Evolutionary conservation across 2,797 vertebrate species (phyloP).

Genomic region (Thaleichthys pacificus): DNA sequence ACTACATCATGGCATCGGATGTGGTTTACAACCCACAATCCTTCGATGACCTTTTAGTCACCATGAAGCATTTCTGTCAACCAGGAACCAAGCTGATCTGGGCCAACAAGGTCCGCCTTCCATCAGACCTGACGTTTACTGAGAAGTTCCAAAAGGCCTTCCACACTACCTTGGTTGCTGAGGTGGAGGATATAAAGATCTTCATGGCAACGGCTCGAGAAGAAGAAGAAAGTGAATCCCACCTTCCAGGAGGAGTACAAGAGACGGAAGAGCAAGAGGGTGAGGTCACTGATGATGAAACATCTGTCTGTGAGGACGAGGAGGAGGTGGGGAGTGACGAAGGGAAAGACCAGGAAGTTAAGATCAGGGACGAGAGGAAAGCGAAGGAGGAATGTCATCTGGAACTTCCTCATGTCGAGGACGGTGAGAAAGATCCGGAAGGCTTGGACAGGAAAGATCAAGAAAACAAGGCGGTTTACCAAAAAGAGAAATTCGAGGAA

Average conservation of each 20-base stretch:
- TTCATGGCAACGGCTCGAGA: conserved; percentile 74
- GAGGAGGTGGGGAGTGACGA: neutral
- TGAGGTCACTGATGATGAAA: neutral
- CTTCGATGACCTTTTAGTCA: conserved; percentile 80
- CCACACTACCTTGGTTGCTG: conserved; percentile 78
- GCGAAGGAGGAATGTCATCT: neutral
- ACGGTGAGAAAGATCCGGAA: neutral
- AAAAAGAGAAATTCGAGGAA: neutral
- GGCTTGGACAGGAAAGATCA: neutral
- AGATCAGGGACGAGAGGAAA: neutral
- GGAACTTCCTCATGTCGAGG: neutral
- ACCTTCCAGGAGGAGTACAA: neutral
- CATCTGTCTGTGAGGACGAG: neutral
- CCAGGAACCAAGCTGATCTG: conserved; percentile 86
- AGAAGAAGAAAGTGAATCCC: conserved; percentile 31
- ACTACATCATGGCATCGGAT: conserved; percentile 89
- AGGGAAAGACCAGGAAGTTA: neutral
- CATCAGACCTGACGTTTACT: conserved; percentile 81
- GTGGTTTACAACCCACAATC: conserved; percentile 89
- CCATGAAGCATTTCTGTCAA: conserved; percentile 87
- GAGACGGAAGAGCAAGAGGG: neutral
- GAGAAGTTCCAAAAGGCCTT: conserved; percentile 79
- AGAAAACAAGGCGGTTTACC: neutral
- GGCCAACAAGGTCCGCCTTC: conserved; percentile 91
- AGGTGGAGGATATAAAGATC: conserved; percentile 85